Evolutionary conservation across 2,797 vertebrate genomes (phyloP).

Genomic region (Falco biarmicus): DNA sequence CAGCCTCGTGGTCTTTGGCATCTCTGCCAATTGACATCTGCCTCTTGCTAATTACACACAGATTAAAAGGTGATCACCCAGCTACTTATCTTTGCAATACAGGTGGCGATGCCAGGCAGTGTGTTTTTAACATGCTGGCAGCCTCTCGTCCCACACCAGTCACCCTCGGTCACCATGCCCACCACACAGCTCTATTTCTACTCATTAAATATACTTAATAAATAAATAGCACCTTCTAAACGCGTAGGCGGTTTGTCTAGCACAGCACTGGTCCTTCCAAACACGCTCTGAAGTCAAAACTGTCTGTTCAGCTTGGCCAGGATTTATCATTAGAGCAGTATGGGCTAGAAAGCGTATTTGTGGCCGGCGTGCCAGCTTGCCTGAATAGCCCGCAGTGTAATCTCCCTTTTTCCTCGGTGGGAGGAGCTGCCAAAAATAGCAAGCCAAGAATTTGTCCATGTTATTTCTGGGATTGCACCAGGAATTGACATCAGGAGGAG

Average conservation of each 20-base stretch:
- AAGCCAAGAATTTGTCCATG: slow-evolving; percentile 63
- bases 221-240: slow-evolving; percentile 57
- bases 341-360: slow-evolving; percentile 36
- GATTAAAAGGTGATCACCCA: slow-evolving; percentile 33
- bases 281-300: neutral
- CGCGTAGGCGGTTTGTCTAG: neutral
- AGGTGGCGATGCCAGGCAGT: neutral
- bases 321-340: slow-evolving; percentile 44
- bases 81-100: neutral
- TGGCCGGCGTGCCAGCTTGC: slow-evolving; percentile 54
- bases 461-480: slow-evolving; percentile 73
- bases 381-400: slow-evolving; percentile 69
- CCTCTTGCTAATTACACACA: neutral
- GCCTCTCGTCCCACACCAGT: neutral
- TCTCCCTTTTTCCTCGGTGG: slow-evolving; percentile 35
- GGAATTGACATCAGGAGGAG: slow-evolving; percentile 42
- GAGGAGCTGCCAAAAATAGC: slow-evolving; percentile 73
- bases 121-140: neutral
- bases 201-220: slow-evolving; percentile 15
- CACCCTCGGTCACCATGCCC: neutral
- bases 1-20: neutral
- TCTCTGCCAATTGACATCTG: neutral
- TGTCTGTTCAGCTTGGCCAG: slow-evolving; percentile 2
- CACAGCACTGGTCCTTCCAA: neutral
- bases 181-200: slow-evolving; percentile 45